Evolutionary conservation across 2,888 invertebrate genomes (phyloP), one percentile per base, ranked within the genome.

Genomic region (Morpho achilles): DNA sequence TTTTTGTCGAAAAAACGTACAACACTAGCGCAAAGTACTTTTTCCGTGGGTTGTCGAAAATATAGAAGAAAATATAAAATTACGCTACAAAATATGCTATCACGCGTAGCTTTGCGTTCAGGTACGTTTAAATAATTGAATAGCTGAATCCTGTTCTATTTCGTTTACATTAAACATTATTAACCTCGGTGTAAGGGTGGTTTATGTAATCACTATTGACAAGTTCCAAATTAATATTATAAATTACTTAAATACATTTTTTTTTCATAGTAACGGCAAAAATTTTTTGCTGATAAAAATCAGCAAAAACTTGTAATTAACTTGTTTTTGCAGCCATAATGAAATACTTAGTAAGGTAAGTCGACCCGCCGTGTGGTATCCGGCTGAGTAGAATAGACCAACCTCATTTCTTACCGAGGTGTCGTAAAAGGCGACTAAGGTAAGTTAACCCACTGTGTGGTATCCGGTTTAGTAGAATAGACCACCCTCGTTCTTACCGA

Each of bases 61-160:
- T 76, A 74, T 59, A 65, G 54, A 60, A 67, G 69, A 75, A 69
- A 69, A 67, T 69, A 70, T 52, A 62, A 76, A 75, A 76, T 77
- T 79, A 70, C 69, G 69, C 67, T 69, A 65, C 67, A 70, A 92
- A 92, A 90, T 58, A 94, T 94, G 94, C 85, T 94, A 79, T 94
- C 94, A 71, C 93, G 94, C 76, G 91, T 93, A 80, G 92, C 93
- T 83, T 89, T 94, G 83, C 92, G 94, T 81, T 91, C 94, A 91
- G 93, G 94, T 94, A 92, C 82, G 86, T 79, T 52, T 59, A 62
- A 62, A 66, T 63, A 60, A 51, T 40, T 50, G 56, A 42, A 39
- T 32, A 7, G 16, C 56, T 56, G 16, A 16, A 16, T 16, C 16
- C 16, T 16, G 50, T 50, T 63, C 43, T 63, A 64, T 43, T 69